Base-by-base conservation (phyloP, 2,797 vertebrate genomes). In the Malacoctenus gilli region DNA sequence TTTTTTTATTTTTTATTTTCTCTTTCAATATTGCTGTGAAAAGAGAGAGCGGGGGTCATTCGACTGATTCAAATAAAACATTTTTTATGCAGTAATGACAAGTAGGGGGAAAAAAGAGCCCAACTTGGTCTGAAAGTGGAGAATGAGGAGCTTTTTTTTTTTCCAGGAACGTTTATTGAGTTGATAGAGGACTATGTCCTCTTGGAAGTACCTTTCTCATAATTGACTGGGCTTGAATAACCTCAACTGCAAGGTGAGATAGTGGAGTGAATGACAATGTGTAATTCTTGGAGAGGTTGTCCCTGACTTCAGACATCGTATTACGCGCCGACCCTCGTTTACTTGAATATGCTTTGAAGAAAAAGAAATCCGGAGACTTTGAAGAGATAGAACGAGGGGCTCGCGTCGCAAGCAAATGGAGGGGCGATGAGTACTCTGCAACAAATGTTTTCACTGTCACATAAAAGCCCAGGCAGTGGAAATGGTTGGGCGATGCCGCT, bases 121-220 rank as follows among this genome's bases (percentile, higher is more conserved):
- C 15, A 44, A n/a, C 25, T 60, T 42, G 16, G 30, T 18, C 11
- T 55, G 19, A 63, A 63, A 68, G 31, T 23, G 13, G 41, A 68
- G 50, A 72, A 51, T 22, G 6, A 15, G 64, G 23, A 41, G 64
- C 2, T 68, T 56, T 59, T 65, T 43, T 1, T 68, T 56, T 59
- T 65, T 43, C n/a, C 15, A 11, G 36, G 32, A 65, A 73, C 53
- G 37, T 66, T 62, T 68, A 54, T 81, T 76, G 82, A 84, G 85
- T 82, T 75, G 44, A 79, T 57, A 75, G 49, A 68, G 63, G 85
- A 82, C 80, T 83, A 79, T 66, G 77, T 75, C 65, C 56, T 67
- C 44, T 35, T 52, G 36, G 19, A 46, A 62, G 52, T 41, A 32
- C 62, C 52, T 49, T 60, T 37, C 49, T 63, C 36, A 70, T 80